These are phyloP conservation scores for Salticus scenicus DNA, from an alignment of 2,888 invertebrate genomes.

Conservation along the genomic window DNA sequence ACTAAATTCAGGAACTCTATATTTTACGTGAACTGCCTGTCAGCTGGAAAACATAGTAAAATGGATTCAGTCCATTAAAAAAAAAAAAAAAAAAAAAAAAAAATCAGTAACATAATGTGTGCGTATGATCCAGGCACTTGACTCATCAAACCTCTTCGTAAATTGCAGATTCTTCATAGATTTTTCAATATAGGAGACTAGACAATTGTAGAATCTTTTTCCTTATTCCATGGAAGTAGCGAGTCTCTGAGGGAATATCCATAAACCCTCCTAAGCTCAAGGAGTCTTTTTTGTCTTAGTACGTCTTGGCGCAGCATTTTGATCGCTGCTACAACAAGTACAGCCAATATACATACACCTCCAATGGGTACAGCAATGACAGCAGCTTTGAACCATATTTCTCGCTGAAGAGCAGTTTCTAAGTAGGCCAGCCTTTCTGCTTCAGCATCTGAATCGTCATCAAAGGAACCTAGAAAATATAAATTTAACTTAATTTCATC, in stretches of 20 bases:
- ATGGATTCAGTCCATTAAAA: not conserved
- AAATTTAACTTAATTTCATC: too few relatives aligned
- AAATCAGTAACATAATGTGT: slow-evolving; percentile 8
- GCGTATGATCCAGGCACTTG: slow-evolving; percentile 15
- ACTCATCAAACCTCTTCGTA: not conserved
- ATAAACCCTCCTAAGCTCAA: slow-evolving; percentile 69
- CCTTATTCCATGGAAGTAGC: slow-evolving; percentile 37
- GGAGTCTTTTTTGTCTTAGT: slow-evolving; percentile 70
- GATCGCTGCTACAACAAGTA: slow-evolving; percentile 85
- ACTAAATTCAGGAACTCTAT: too few relatives aligned
- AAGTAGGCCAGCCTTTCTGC: slow-evolving; percentile 30
- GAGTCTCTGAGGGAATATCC: slow-evolving; percentile 28
- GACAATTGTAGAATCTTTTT: slow-evolving; percentile 58
- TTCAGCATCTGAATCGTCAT: not conserved
- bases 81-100: too few relatives aligned
- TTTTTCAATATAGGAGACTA: slow-evolving; percentile 31
- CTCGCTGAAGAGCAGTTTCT: slow-evolving; percentile 74
- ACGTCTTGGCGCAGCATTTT: slow-evolving; percentile 80
- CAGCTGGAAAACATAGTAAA: not conserved
- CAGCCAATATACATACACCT: slow-evolving; percentile 86
- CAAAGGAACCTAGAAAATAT: slow-evolving; percentile 23
- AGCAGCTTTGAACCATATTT: slow-evolving; percentile 89
- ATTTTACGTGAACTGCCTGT: slow-evolving; percentile 1
- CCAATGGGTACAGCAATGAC: slow-evolving; percentile 91
- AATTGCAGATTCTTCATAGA: too few relatives aligned